A percentile compares a stretch with the other conserved stretches of the same genome.
Evolutionary conservation across 1,140 invertebrate species (phyloP).

Genomic region (Macrobrachium rosenbergii): DNA sequence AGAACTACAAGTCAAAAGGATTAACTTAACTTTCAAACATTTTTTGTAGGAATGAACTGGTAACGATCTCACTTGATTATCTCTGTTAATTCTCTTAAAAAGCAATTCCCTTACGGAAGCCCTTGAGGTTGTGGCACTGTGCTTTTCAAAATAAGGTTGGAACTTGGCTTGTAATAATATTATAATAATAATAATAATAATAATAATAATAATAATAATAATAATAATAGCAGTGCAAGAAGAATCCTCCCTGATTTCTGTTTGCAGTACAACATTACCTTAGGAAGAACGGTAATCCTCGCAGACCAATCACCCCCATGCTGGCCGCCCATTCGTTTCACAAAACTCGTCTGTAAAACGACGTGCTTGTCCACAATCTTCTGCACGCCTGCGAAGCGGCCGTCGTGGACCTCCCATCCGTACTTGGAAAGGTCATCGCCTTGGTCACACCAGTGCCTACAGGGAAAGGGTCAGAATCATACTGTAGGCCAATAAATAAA

Average conservation of each 20-base stretch:
- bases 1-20: no score
- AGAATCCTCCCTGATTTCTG: neutral
- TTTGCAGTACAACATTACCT: slow-evolving; percentile 66
- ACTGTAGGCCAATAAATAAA: no score
- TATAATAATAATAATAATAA: neutral
- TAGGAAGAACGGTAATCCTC: slow-evolving; percentile 80
- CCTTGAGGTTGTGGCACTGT: no score
- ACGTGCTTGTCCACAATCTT: slow-evolving; percentile 86
- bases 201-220: neutral
- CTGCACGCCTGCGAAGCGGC: slow-evolving; percentile 91
- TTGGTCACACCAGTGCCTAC: slow-evolving; percentile 67
- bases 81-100: no score
- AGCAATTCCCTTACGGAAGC: no score
- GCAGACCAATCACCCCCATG: slow-evolving; percentile 95
- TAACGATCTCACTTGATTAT: no score
- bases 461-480: neutral
- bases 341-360: slow-evolving; percentile 86
- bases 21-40: no score
- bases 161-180: no score
- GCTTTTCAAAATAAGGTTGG: no score
- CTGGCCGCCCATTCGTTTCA: slow-evolving; percentile 83
- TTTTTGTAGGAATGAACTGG: no score
- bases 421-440: slow-evolving; percentile 84
- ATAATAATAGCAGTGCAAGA: neutral
- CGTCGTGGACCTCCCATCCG: slow-evolving; percentile 94